phyloP scores from a whole-genome alignment of 2,888 invertebrate species.

The Ophioninae sp. region DNA sequence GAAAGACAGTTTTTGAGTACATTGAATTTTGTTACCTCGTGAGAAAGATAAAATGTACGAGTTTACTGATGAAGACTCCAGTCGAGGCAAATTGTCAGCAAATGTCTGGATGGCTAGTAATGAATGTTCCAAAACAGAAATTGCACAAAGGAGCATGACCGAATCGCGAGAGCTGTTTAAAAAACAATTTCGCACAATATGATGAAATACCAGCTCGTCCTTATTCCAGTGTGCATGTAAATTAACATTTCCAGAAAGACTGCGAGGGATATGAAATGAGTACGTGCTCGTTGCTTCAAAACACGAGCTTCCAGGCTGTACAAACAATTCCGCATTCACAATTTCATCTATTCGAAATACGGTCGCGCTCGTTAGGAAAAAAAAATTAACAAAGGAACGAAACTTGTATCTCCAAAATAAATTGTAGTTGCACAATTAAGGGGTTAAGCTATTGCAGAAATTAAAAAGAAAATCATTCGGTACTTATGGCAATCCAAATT shows the following conservation, averaged over 20 bases:
- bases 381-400: not conserved
- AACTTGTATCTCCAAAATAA: too few relatives aligned
- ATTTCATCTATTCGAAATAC: not conserved
- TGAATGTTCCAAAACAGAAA: not conserved
- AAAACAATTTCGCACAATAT: conserved; percentile 3
- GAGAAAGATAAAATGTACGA: too few relatives aligned
- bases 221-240: not conserved
- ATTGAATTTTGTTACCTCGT: too few relatives aligned
- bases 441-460: too few relatives aligned
- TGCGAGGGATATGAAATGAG: not conserved
- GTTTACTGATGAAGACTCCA: not conserved
- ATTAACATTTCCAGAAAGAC: conserved; percentile 6
- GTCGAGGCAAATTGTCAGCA: not conserved
- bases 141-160: not conserved
- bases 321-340: not conserved
- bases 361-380: not conserved
- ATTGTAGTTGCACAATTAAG: too few relatives aligned
- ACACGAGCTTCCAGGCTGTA: not conserved
- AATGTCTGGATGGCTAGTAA: not conserved
- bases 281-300: not conserved
- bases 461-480: too few relatives aligned
- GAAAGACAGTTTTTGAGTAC: too few relatives aligned
- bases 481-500: too few relatives aligned
- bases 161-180: not conserved
- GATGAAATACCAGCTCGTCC: not conserved